Evolutionary conservation across 2,888 invertebrate genomes (phyloP).

Genomic region (Celastrina argiolus): DNA sequence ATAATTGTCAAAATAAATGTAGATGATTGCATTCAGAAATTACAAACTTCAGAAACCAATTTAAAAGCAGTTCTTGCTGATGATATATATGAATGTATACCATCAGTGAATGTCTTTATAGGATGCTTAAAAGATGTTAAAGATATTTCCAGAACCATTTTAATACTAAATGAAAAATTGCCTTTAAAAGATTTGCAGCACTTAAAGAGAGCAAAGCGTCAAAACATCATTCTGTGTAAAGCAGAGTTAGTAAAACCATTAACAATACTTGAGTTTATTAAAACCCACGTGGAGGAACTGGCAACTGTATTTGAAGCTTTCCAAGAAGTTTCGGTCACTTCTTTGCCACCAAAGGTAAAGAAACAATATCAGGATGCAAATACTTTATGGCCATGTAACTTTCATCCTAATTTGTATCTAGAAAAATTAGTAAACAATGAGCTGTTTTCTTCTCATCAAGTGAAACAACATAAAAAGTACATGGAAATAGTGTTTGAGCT

Average conservation of each 20-base stretch:
- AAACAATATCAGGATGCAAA: conserved; percentile 80
- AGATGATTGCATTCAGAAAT: conserved; percentile 42
- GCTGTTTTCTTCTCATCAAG: conserved; percentile 77
- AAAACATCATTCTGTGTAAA: conserved; percentile 77
- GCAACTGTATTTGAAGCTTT: conserved; percentile 70
- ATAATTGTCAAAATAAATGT: conserved; percentile 46
- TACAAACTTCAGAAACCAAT: conserved; percentile 45
- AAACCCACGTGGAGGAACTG: conserved; percentile 65
- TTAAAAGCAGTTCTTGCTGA: conserved; percentile 75
- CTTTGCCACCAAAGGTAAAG: conserved; percentile 79
- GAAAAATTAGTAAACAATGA: conserved; percentile 81
- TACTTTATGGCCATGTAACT: conserved; percentile 88
- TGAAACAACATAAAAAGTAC: conserved; percentile 73
- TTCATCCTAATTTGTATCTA: conserved; percentile 86
- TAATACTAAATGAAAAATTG: conserved; percentile 74
- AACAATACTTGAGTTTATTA: conserved; percentile 58
- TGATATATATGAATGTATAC: conserved; percentile 67
- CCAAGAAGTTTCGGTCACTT: conserved; percentile 77
- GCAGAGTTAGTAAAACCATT: conserved; percentile 36
- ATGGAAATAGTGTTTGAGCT: conserved; percentile 79
- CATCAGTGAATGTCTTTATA: conserved; percentile 77
- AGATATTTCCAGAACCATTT: conserved; percentile 80
- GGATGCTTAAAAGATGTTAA: conserved; percentile 79
- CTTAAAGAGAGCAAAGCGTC: conserved; percentile 83
- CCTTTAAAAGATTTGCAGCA: conserved; percentile 81